Base-by-base conservation (phyloP, 2,797 vertebrate species). In the Gouania willdenowi region DNA sequence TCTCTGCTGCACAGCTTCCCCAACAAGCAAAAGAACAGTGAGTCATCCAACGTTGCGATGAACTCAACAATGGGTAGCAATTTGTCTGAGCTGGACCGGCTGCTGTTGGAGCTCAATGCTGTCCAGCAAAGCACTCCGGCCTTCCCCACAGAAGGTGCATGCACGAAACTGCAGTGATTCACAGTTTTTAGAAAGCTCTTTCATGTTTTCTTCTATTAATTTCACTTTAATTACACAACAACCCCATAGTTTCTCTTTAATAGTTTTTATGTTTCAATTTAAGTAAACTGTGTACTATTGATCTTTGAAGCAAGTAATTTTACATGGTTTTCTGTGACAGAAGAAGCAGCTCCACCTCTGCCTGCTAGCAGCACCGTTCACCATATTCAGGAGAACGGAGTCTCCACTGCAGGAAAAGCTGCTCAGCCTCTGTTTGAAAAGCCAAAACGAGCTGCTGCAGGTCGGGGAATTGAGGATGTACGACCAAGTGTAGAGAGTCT, bases 21-120 rank as follows among this genome's bases (percentile, higher is more conserved):
- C 3, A 95, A 96, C 69, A 98, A 98, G 68, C 94, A 91, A 84
- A 98, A 94, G 79, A 91, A 81, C 8, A 81, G 76, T 13, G 93
- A 95, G 14, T 88, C 92, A 1, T 92, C 93, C 15, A 83, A 91
- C 6, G 83, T 80, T 3, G 85, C 90, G 60, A 94, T 94, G 89
- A 92, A 88, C 70, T 87, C 93, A 29, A 90, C 89, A 0, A 59
- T 97, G 83, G 97, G 95, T 60, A 95, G 85, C 82, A 99, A 99
- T 83, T 86, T 99, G 46, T 98, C 96, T 0, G 96, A 99, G 73
- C 87, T 99, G 45, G 97, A 98, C 83, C 92, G 94, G 4, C 91
- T 99, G 37, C 89, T 98, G 30, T 64, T 97, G 77, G 97, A 98
- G 62, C 89, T 99, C 47, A 99, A 98, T 0, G 92, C 93, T 0